Base-by-base conservation (phyloP, 35 echinoderm and acorn worm genomes). In the Apostichopus parvimensis region DNA sequence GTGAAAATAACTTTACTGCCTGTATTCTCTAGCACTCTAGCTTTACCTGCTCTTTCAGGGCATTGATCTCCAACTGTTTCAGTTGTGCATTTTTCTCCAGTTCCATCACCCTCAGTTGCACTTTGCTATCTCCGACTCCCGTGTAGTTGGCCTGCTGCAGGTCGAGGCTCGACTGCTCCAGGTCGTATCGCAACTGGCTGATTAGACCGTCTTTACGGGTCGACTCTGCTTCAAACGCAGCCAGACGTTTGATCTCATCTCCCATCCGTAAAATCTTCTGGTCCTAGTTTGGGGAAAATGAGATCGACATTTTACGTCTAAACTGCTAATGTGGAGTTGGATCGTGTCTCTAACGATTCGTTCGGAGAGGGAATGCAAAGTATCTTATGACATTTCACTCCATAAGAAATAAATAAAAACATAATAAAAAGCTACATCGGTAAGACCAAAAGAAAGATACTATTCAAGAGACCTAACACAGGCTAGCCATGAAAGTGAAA, bases 211-310 rank as follows among this genome's bases (percentile, higher is more conserved):
- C 97, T 72, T 98, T 98, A 0, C 97, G 95, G 26, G 92, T 90
- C 9, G 97, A 98, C 61, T 98, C 97, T 0, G 97, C 75, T 89
- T 98, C 97, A 82, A 94, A 98, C 13, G 94, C 95, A 9, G 97
- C 97, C 57, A 98, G 92, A 6, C 97, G 90, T 66, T 96, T 98
- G 68, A 98, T 98, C 54, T 98, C 97, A 59, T 98, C 97, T 26
- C 97, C 97, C 97, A 98, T 98, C 24, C 97, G 93, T 11, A 96
- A 77, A 6, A 98, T 76, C 60, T 90, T 90, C 70, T 98, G 97
- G 12, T 98, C 97, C 97, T 98, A 54, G 55, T 11, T 68, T 17
- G 6, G 9, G 34, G 34, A 45, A n/a, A 45, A 45, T 28, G 34
- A 45, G 34, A 45, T 45, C 2, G 3, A 45, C 34, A 45, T 45